A percentile compares a stretch with the other conserved stretches of the same genome.
These are phyloP conservation scores for Argyresthia goedartella DNA, from an alignment of 2,888 invertebrate species.

Conservation along the genomic window DNA sequence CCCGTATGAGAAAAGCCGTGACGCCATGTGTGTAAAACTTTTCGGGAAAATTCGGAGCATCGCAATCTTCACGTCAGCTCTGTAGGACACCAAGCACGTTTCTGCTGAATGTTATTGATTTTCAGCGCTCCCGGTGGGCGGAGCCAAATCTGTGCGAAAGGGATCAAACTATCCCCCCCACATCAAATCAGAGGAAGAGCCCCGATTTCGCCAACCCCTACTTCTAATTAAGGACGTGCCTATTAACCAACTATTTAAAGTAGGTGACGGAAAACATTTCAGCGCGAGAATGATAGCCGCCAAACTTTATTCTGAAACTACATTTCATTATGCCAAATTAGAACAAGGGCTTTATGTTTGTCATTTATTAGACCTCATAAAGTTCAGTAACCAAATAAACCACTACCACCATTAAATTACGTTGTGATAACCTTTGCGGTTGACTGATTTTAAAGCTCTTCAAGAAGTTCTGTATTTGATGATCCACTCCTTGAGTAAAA, in stretches of 20 bases:
- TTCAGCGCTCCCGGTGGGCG: constrained; percentile 62
- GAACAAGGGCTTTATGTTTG: too few relatives aligned
- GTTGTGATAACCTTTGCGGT: too few relatives aligned
- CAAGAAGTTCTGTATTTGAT: too few relatives aligned
- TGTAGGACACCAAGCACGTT: constrained; percentile 62
- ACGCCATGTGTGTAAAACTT: too few relatives aligned
- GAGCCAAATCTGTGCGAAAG: constrained; percentile 63
- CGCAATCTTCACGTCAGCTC: constrained; percentile 40
- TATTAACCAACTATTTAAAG: constrained; percentile 69
- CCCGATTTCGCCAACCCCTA: constrained; percentile 51
- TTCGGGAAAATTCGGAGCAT: not conserved
- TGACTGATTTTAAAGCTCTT: too few relatives aligned
- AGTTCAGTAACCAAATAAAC: too few relatives aligned
- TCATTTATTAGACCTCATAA: too few relatives aligned
- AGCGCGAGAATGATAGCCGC: constrained; percentile 40
- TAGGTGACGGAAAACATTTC: constrained; percentile 56
- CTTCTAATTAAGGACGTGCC: constrained; percentile 68
- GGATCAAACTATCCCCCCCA: constrained; percentile 62
- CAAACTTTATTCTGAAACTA: constrained; percentile 21
- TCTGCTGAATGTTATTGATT: constrained; percentile 68
- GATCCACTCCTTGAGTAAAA: too few relatives aligned
- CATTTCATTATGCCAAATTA: too few relatives aligned
- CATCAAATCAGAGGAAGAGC: constrained; percentile 65
- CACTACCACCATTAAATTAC: too few relatives aligned
- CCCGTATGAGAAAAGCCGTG: too few relatives aligned